Evolutionary conservation across 2,888 invertebrate species (phyloP).

Genomic region (Lasioglossum pauxillum): DNA sequence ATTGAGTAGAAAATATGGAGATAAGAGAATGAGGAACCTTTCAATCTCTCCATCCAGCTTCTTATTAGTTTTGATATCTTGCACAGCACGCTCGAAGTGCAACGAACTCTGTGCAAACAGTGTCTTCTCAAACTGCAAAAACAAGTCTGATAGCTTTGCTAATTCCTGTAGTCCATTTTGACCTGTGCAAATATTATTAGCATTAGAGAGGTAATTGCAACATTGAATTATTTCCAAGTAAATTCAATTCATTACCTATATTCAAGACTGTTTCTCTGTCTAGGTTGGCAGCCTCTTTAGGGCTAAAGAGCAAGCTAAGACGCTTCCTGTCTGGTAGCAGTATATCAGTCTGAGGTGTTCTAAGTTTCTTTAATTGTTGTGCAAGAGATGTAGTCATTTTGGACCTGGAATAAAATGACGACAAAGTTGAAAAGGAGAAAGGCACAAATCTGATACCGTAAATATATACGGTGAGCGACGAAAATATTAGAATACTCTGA

Average conservation of each 20-base stretch:
- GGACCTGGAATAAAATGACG: conserved; percentile 21
- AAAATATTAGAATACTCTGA: background rate
- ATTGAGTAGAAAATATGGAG: conserved; percentile 95
- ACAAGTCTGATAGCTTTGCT: conserved; percentile 89
- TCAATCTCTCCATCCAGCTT: conserved; percentile 91
- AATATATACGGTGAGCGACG: background rate
- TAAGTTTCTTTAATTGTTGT: conserved; percentile 91
- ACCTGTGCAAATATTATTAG: conserved; percentile 83
- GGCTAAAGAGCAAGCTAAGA: conserved; percentile 94
- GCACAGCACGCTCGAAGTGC: conserved; percentile 92
- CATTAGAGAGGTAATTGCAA: conserved; percentile 6
- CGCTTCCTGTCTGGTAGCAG: conserved; percentile 89
- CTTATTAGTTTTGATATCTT: conserved; percentile 90
- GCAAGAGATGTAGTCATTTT: conserved; percentile 88
- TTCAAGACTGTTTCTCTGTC: conserved; percentile 94
- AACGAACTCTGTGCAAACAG: conserved; percentile 92
- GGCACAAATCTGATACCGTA: background rate
- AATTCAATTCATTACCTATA: conserved; percentile 87
- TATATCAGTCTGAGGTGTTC: conserved; percentile 90
- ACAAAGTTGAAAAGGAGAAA: background rate
- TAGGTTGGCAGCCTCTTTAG: conserved; percentile 94
- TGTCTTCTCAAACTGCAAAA: conserved; percentile 90
- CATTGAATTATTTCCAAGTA: background rate
- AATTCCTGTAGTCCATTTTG: conserved; percentile 94
- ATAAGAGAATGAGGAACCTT: conserved; percentile 91